Evolutionary conservation across 2,797 vertebrate genomes (phyloP), one percentile per base, ranked within the genome.

Genomic region (Macroramphosus scolopax): DNA sequence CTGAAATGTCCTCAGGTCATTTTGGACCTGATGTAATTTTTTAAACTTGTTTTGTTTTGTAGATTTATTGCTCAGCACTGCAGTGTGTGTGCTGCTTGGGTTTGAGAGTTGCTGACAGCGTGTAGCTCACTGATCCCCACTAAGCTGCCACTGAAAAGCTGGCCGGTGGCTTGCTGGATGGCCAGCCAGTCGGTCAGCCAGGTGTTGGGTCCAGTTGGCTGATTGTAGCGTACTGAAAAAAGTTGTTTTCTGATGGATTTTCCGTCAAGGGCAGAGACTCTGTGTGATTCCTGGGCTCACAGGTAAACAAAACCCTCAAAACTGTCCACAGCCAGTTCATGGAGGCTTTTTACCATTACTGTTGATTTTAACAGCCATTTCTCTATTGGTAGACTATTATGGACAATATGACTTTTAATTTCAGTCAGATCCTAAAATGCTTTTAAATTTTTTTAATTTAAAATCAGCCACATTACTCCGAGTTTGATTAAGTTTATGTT

Each of bases 21-120:
- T 51, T 69, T 51, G 28, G 39, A 28, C 11, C 13, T 47, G 28
- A 31, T 58, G 15, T 30, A 45, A 53, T 59, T 30, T 42, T 30
- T 31, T 2, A 64, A 64, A 28, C 11, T n/a, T n/a, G n/a, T n/a
- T n/a, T n/a, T 22, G 20, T 22, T 22, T 6, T 22, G n/a, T n/a
- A n/a, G n/a, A n/a, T 22, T 22, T 22, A 3, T 51, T 58, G 38
- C 35, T 72, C 45, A 62, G 61, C 61, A 46, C 56, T 66, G 50
- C 36, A 28, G 52, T 24, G n/a, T 60, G 55, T 68, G 37, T 47
- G 47, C 38, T 68, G 57, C 40, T 55, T 60, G 51, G 43, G 54
- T 70, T 51, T 60, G 63, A 75, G 79, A 86, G 71, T 83, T 86
- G 80, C 86, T 87, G 84, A 87, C 78, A 17, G 47, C 17, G 55